Base-by-base conservation (phyloP, 1,140 invertebrate genomes). In the Rhopalosiphum maidis region DNA sequence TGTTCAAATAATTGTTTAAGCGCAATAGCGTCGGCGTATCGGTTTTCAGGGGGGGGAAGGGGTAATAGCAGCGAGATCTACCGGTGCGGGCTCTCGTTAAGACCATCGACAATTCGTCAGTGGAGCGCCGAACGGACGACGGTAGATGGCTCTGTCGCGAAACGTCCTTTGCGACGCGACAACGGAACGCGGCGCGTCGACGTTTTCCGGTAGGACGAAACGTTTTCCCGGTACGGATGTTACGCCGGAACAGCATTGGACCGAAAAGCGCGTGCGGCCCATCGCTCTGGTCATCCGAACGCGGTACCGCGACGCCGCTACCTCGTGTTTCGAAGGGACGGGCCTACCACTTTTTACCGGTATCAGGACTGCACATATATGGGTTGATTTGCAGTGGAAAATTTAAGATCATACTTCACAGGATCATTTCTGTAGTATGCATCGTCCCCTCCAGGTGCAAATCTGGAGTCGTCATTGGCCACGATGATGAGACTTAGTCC, bases 341-440 rank as follows among this genome's bases (percentile, higher is more conserved):
- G 3, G 15, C 1, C 60, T 77, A 18, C 60, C 1, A n/a, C 1
- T 5, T 77, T 77, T 77, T 18, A 21, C 2, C 15, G 60, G 60
- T n/a, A 15, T 5, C 30, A 4, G 30, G 15, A n/a, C 30, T n/a
- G 30, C n/a, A 77, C 15, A 77, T 18, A 15, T 77, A 77, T 8
- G 5, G 60, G 60, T n/a, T 15, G 60, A 77, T n/a, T 30, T n/a
- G 15, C 60, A 18, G 0, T 9, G 3, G 4, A 4, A 1, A 21
- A 18, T 0, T n/a, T 18, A 91, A 91, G 91, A 83, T 92, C 91
- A 92, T 92, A 92, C 91, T 83, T 92, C 91, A 92, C 91, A 92
- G 91, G 91, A 92, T 92, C 91, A 92, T 92, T 92, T 92, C 91
- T 83, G 60, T 92, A 92, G 91, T 85, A 92, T 92, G 91, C 91